Base-by-base conservation (phyloP, 2,113 vertebrate species). In the Leptocoma aspasia region DNA sequence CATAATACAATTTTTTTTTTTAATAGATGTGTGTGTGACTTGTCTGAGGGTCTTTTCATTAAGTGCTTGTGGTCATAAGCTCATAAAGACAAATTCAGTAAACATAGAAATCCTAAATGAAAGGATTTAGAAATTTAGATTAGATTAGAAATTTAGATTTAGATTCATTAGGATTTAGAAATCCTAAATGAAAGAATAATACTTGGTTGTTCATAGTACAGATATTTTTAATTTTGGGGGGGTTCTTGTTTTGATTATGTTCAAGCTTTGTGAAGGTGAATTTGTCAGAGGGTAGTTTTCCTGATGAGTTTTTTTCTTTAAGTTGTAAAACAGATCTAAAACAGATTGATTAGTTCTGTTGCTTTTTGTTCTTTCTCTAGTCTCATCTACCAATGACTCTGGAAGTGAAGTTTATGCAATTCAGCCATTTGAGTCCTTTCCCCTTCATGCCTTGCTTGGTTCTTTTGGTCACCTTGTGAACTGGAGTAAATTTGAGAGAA, bases 151-250 rank as follows among this genome's bases (percentile, higher is more conserved):
- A n/a, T n/a, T n/a, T n/a, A n/a, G n/a, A n/a, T n/a, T n/a, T n/a
- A n/a, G n/a, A n/a, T n/a, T n/a, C n/a, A n/a, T n/a, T n/a, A n/a
- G n/a, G n/a, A n/a, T n/a, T n/a, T n/a, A n/a, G n/a, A n/a, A n/a
- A n/a, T n/a, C n/a, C n/a, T n/a, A n/a, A n/a, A 39, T 26, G 4
- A 4, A 42, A 57, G 5, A 71, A 13, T 27, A 73, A 21, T 13
- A 31, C 3, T 75, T 44, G 15, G 2, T 7, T 81, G 17, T 44
- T 13, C 2, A 1, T 39, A 71, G n/a, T 19, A 8, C 10, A 71
- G 31, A 27, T 0, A 3, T 4, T 47, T 82, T 27, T 22, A 20
- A 1, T 9, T 52, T 8, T 13, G 3, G 1, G 1, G 11, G 4
- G 4, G 5, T 15, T 17, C 3, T 50, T 82, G 4, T 57, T 63